Evolutionary conservation across 53 echinoderm and acorn worm species (phyloP), one percentile per base, ranked within the genome.

Genomic region (Holothuria scabra): DNA sequence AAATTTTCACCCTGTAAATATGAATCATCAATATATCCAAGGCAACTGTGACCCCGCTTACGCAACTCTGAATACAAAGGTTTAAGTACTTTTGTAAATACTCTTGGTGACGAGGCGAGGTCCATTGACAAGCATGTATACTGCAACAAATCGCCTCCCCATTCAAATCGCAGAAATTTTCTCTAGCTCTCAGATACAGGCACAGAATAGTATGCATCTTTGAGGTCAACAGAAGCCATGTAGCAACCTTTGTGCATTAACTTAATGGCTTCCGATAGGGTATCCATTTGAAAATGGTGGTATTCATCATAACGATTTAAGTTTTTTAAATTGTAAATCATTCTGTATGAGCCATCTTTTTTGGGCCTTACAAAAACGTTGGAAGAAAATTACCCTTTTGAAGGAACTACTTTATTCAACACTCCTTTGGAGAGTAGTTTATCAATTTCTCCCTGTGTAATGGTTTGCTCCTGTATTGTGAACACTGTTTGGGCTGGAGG

Each of bases 191-290:
- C 41, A 23, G 26, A 46, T 31, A 88, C 72, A 58, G 87, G 87
- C 7, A 91, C 84, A 57, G 87, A 76, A 68, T 91, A 91, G 46
- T 87, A 91, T 44, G 91, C 91, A 84, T 91, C 84, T 28, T 56
- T 87, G 2, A 87, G 58, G 44, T 91, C 84, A 44, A 86, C 64
- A 20, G 83, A 82, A 18, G 90, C 85, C 80, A 91, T 76, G 46
- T 76, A 84, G 60, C 85, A 91, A 28, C 60, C 79, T 37, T 25
- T 80, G 56, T 30, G 59, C 63, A 90, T 76, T n/a, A 91, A 69
- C 13, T 46, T 67, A 33, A 85, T 58, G 28, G 74, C 91, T 16
- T 81, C 68, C 10, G 25, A 21, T 16, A 91, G 60, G 55, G 84
- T 74, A 32, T 91, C 88, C 87, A 91, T 44, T 33, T 84, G 46